A percentile compares a stretch with the other conserved stretches of the same genome.
Conservation (phyloP, 1,140 invertebrate species). For the Forficula auricularia region DNA sequence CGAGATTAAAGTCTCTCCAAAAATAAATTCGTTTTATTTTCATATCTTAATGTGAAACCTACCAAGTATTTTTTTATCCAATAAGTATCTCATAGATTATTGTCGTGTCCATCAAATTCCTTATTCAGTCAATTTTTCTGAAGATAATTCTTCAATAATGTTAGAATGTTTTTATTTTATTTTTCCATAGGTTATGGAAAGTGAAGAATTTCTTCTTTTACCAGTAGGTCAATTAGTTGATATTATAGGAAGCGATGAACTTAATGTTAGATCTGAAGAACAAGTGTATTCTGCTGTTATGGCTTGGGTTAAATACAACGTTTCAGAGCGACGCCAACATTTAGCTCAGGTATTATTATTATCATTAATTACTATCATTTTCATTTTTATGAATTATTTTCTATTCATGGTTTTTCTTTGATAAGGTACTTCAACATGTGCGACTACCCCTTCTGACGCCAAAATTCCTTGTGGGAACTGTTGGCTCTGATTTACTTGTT, state of each 20-base stretch:
- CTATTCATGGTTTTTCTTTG: conserved; percentile 9
- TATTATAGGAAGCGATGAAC: conserved; percentile 92
- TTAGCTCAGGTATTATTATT: conserved; percentile 55
- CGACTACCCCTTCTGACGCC: conserved; percentile 83
- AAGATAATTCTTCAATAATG: no score
- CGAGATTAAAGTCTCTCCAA: no score
- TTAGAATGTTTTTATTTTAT: no score
- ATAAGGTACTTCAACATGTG: conserved; percentile 94
- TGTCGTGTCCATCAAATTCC: no score
- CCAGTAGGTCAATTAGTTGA: conserved; percentile 90
- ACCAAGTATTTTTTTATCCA: no score
- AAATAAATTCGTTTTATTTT: no score
- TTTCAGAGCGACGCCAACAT: conserved; percentile 75
- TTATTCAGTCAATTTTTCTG: no score
- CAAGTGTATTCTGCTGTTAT: conserved; percentile 94
- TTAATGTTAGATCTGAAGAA: conserved; percentile 93
- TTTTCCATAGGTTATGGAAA: conserved; percentile 95
- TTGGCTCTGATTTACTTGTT: conserved; percentile 86
- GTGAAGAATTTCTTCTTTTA: conserved; percentile 90
- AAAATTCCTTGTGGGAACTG: conserved; percentile 94
- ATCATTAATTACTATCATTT: background rate
- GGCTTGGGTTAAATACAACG: conserved; percentile 96
- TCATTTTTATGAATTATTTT: no score
- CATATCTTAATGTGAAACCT: no score
- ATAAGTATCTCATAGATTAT: no score